Evolutionary conservation across 2,113 vertebrate genomes (phyloP).

Genomic region (Nyctibius bracteatus): DNA sequence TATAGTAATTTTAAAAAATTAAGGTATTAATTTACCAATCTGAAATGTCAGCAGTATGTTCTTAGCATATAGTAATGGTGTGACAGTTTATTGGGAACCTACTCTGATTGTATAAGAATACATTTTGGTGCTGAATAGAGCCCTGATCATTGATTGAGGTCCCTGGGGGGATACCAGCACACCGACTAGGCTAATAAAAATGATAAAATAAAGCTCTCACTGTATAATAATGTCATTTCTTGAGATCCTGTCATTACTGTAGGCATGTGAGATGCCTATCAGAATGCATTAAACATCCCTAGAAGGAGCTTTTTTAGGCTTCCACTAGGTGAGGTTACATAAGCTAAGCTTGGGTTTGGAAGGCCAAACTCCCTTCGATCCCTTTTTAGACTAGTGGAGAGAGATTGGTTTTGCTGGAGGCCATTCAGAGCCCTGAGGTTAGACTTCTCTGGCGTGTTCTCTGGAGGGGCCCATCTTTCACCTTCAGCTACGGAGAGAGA

Average conservation of each 20-base stretch:
- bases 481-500: neutral
- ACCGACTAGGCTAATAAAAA: slow-evolving; percentile 3
- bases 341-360: neutral
- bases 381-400: neutral
- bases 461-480: neutral
- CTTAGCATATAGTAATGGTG: neutral
- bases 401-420: neutral
- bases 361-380: neutral
- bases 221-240: slow-evolving; percentile 5
- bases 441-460: neutral
- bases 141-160: neutral
- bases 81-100: slow-evolving; percentile 26
- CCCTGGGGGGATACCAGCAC: neutral
- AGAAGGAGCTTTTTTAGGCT: neutral
- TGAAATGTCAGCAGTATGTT: slow-evolving; percentile 63
- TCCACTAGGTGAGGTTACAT: neutral
- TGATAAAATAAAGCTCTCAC: neutral
- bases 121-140: neutral
- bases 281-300: neutral
- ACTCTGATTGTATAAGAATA: neutral
- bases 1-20: slow-evolving; percentile 45
- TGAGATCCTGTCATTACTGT: neutral
- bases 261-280: neutral
- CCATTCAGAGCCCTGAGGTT: neutral
- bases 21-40: slow-evolving; percentile 62